Evolutionary conservation across 2,113 vertebrate species (phyloP).

Genomic region (Oncorhynchus keta): DNA sequence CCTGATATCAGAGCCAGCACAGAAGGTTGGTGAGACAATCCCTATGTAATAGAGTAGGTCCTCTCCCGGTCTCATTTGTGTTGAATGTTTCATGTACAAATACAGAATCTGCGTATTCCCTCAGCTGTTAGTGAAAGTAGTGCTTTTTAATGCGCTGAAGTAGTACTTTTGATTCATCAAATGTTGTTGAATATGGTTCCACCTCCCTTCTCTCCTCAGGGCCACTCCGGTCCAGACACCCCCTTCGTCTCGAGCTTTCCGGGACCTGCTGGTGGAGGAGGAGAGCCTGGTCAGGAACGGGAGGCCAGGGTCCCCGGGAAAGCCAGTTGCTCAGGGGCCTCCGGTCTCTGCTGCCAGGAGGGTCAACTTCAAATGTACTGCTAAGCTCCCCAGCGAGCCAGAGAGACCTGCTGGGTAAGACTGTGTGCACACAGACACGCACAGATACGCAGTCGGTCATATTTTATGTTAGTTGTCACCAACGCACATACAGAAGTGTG

Average conservation of each 20-base stretch:
- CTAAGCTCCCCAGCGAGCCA: slow-evolving; percentile 64
- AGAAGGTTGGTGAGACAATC: no score
- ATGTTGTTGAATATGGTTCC: not conserved
- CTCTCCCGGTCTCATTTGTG: no score
- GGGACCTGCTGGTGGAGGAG: slow-evolving; percentile 84
- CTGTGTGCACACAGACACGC: not conserved
- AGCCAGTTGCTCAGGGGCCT: slow-evolving; percentile 40
- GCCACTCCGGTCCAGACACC: slow-evolving; percentile 74
- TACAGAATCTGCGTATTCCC: no score
- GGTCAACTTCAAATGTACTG: slow-evolving; percentile 74
- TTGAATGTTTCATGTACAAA: no score
- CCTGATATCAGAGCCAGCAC: not conserved
- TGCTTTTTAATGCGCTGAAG: no score
- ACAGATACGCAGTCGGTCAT: not conserved
- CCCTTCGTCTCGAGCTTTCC: slow-evolving; percentile 81
- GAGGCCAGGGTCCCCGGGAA: slow-evolving; percentile 62
- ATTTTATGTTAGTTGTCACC: not conserved
- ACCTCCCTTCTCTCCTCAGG: slow-evolving; percentile 61
- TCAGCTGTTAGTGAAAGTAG: no score
- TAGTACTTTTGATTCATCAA: not conserved
- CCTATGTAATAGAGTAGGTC: no score
- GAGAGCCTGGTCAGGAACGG: slow-evolving; percentile 67
- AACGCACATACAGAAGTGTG: not conserved
- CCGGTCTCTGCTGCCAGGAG: slow-evolving; percentile 69
- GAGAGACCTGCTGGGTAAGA: slow-evolving; percentile 72